Evolutionary conservation across 2,888 invertebrate genomes (phyloP).

Genomic region (Idaea dimidiata): DNA sequence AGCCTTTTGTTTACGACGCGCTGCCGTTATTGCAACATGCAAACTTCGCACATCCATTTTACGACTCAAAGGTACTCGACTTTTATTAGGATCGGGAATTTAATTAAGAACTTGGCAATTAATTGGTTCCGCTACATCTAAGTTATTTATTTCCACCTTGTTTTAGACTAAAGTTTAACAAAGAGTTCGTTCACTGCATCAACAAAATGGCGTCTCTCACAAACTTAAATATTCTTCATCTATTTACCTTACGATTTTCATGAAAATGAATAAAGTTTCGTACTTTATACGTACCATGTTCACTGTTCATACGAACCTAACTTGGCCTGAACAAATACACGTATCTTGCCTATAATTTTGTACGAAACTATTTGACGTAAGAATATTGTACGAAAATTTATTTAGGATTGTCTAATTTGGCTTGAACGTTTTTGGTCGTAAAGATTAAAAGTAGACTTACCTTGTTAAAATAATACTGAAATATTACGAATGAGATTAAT

Average conservation of each 20-base stretch:
- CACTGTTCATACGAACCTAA: conserved; percentile 7
- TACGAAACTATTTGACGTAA: conserved; percentile 21
- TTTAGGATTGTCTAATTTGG: conserved; percentile 18
- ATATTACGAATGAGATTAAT: background rate
- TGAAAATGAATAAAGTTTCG: conserved; percentile 1
- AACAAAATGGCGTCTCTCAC: background rate
- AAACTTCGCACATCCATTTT: background rate
- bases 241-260: background rate
- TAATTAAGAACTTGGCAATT: conserved; percentile 46
- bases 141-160: conserved; percentile 51
- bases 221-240: background rate
- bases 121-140: conserved; percentile 46
- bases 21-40: background rate
- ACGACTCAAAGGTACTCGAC: background rate
- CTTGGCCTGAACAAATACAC: conserved; percentile 28
- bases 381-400: conserved; percentile 25
- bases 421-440: background rate
- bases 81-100: conserved; percentile 41
- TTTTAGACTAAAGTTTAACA: conserved; percentile 9
- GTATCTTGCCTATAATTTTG: conserved; percentile 21
- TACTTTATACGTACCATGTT: conserved; percentile 1
- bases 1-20: background rate
- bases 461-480: background rate
- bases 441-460: background rate
- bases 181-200: background rate